Base-by-base conservation (phyloP, 2,888 invertebrate genomes). In the Lepidochitona cinerea region DNA sequence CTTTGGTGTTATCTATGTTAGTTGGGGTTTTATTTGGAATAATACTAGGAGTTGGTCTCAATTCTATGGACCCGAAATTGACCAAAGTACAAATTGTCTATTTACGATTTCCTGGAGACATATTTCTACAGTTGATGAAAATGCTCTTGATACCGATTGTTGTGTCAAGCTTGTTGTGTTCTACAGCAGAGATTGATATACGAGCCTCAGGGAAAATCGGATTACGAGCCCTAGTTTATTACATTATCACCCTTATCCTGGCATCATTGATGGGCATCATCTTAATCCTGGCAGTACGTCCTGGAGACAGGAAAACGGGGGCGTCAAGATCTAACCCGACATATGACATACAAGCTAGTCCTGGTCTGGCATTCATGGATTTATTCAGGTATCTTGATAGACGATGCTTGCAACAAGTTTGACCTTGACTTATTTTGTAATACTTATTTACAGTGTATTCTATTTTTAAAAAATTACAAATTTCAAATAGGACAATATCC, bases 221-320 rank as follows among this genome's bases (percentile, higher is more conserved):
- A 32, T 92, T 93, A 64, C 94, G 97, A 65, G 96, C 97, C n/a
- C 95, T 98, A 79, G 92, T 94, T 41, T 98, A 97, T 91, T 98
- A 98, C 92, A 94, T 97, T 92, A 93, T 94, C 70, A 98, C 98
- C 26, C 98, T 98, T 2, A 91, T 97, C 41, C 94, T 95, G 85
- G 98, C 98, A 7, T 98, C 98, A 77, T 93, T 97, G 83, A 92
- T 97, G 14, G 95, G 95, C 73, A 98, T 99, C 84, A 93, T 97
- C 75, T 93, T 99, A 80, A 98, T 98, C 76, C 93, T 95, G 72
- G 93, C 95, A 32, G 96, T 99, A 86, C 93, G 95, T 84, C 98
- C 98, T 0, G 98, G 93, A 2, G 29, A 64, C n/a, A 64, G 33
- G 33, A 33, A 14, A 2, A 49, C n/a, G 18, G 64, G 64, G 26